These are phyloP conservation scores for Gadopsis marmoratus DNA, from an alignment of 2,797 vertebrate species.

Conservation along the genomic window DNA sequence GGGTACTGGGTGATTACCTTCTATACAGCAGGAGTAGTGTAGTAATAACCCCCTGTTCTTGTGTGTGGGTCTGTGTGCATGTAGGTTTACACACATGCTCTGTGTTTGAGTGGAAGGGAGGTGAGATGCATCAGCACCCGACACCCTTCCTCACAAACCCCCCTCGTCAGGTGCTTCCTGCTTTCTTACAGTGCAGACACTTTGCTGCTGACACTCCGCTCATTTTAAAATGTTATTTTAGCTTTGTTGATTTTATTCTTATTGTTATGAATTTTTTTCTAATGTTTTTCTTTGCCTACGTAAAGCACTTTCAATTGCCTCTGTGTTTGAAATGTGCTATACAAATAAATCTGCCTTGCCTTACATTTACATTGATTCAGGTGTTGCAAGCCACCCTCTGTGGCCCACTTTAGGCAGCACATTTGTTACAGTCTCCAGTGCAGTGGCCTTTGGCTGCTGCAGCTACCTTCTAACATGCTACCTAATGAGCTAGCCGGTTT, in stretches of 20 bases:
- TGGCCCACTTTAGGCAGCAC: slow-evolving; percentile 60
- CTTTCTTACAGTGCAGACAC: no score
- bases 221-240: no score
- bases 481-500: slow-evolving; percentile 62
- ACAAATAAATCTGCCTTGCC: no score
- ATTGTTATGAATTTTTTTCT: no score
- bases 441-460: slow-evolving; percentile 62
- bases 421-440: slow-evolving; percentile 64
- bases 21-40: slow-evolving; percentile 22
- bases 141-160: slow-evolving; percentile 28
- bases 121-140: slow-evolving; percentile 29
- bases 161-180: background rate
- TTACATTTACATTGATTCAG: slow-evolving; percentile 39
- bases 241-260: no score
- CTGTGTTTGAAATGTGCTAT: no score
- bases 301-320: no score
- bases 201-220: no score
- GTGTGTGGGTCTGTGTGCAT: slow-evolving; percentile 12
- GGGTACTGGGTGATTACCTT: slow-evolving; percentile 49
- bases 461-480: slow-evolving; percentile 61
- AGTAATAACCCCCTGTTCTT: slow-evolving; percentile 51
- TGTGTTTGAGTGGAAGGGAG: slow-evolving; percentile 17
- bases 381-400: slow-evolving; percentile 48
- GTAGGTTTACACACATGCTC: slow-evolving; percentile 15
- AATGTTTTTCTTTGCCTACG: no score